A percentile compares a stretch with the other conserved stretches of the same genome.
Evolutionary conservation across 2,888 invertebrate species (phyloP).

Genomic region (Diadegma fenestrale): DNA sequence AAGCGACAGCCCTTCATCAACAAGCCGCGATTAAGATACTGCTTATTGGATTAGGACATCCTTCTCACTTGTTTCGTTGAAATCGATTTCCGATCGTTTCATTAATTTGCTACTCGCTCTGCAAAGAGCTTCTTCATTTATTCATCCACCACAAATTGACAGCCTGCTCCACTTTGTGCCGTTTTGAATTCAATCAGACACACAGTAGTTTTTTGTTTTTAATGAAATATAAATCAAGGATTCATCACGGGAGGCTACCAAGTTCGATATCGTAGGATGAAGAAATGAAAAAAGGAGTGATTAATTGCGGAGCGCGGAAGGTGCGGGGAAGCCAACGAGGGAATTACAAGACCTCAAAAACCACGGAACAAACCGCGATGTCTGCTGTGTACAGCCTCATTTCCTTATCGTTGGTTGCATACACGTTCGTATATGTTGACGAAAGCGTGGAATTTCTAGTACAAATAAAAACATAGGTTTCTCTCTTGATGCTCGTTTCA

Average conservation of each 20-base stretch:
- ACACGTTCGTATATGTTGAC: not conserved
- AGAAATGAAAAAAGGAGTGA: too few species aligned
- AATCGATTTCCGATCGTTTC: slow-evolving; percentile 1
- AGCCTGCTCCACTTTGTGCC: not conserved
- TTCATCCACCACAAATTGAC: not conserved
- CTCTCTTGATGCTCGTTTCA: slow-evolving; percentile 1
- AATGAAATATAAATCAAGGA: not conserved
- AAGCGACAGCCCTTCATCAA: not conserved
- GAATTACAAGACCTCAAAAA: slow-evolving; percentile 55
- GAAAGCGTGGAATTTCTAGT: slow-evolving; percentile 38
- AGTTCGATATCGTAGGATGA: not conserved
- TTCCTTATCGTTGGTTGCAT: slow-evolving; percentile 27
- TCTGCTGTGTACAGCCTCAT: slow-evolving; percentile 27
- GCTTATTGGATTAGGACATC: not conserved
- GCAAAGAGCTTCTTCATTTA: not conserved
- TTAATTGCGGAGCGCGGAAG: not conserved
- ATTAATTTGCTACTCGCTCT: not conserved
- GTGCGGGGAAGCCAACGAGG: slow-evolving; percentile 31
- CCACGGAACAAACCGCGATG: slow-evolving; percentile 46
- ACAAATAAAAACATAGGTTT: not conserved
- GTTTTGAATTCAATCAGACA: not conserved
- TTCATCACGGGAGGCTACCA: not conserved
- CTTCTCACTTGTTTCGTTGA: not conserved
- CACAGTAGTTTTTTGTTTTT: not conserved
- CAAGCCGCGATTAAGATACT: not conserved